Percentiles rank a stretch among this genome's conserved stretches.
Evolutionary conservation across 2,113 vertebrate species (phyloP).

Genomic region (Buteo buteo): DNA sequence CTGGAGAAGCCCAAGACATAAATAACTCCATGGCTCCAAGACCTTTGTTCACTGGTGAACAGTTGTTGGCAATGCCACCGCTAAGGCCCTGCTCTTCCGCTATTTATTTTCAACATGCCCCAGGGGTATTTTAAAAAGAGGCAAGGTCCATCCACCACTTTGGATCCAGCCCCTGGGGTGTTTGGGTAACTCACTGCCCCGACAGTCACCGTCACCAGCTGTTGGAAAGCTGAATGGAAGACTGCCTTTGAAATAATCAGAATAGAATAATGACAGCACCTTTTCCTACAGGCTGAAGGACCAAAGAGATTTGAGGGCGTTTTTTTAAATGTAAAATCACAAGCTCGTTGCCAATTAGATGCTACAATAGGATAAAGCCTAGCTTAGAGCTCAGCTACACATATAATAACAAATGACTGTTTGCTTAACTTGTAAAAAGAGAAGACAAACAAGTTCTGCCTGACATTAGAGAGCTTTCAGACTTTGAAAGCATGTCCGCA

Average conservation of each 20-base stretch:
- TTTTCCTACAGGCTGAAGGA: not conserved
- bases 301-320: not conserved
- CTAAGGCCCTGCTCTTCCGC: not conserved
- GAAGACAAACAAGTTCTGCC: not conserved
- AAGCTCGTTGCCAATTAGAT: not conserved
- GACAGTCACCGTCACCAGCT: not conserved
- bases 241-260: not conserved
- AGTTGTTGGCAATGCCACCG: not conserved
- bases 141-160: not conserved
- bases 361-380: not conserved
- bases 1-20: not conserved
- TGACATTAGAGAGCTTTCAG: not conserved
- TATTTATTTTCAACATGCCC: not conserved
- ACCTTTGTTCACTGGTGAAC: not conserved
- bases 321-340: not conserved
- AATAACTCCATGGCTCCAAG: not conserved
- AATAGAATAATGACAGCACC: not conserved
- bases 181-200: not conserved
- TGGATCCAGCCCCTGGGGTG: not conserved
- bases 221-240: not conserved
- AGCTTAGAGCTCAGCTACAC: not conserved
- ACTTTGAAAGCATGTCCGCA: not conserved
- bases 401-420: not conserved
- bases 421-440: not conserved
- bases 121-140: not conserved